These are phyloP conservation scores for Drosophila ercepeae DNA, from an alignment of 1,140 invertebrate species.

Conservation along the genomic window DNA sequence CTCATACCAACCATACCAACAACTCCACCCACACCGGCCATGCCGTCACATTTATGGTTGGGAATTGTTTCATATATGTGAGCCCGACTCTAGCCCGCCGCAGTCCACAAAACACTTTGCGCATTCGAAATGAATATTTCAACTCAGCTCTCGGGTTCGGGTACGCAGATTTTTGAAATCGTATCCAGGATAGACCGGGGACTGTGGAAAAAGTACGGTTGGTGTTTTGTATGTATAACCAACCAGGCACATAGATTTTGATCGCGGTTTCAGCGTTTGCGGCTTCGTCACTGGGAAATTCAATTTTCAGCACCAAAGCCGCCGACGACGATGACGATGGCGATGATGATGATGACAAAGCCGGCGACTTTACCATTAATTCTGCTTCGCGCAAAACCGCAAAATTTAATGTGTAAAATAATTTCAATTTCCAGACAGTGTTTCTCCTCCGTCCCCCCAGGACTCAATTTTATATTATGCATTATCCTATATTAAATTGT, in stretches of 20 bases:
- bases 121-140: conserved; percentile 73
- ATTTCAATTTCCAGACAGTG: conserved; percentile 4
- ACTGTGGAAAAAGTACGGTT: not conserved
- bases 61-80: not conserved
- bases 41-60: not conserved
- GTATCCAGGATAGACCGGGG: conserved; percentile 9
- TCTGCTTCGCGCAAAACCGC: conserved; percentile 39
- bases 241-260: conserved; percentile 59
- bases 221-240: conserved; percentile 14
- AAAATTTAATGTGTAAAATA: conserved; percentile 61
- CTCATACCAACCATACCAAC: not conserved
- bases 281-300: conserved; percentile 64
- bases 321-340: conserved; percentile 18
- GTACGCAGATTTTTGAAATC: conserved; percentile 51
- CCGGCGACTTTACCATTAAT: conserved; percentile 44
- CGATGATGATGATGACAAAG: conserved; percentile 2
- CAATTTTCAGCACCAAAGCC: conserved; percentile 60
- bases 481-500: conserved; percentile 18
- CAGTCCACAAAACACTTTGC: conserved; percentile 58
- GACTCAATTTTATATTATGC: not conserved
- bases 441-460: not conserved
- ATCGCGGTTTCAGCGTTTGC: conserved; percentile 67
- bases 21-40: conserved; percentile 7
- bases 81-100: not conserved
- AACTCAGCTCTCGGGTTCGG: conserved; percentile 9